These are phyloP conservation scores for Nycticorax nycticorax DNA, from an alignment of 2,113 vertebrate species.

Conservation along the genomic window DNA sequence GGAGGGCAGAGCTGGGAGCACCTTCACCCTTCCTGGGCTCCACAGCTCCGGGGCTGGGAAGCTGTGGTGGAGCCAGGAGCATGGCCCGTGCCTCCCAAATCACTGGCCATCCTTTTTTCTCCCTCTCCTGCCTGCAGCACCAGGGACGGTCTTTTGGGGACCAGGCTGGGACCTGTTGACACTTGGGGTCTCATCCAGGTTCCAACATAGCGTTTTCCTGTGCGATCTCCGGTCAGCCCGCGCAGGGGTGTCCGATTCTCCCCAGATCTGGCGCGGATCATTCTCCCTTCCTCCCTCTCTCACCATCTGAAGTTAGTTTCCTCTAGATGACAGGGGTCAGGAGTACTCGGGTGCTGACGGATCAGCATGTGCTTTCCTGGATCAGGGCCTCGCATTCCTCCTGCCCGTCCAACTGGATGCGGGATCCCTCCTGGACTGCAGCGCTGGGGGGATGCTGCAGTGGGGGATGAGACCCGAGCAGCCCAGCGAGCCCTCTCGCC, in stretches of 20 bases:
- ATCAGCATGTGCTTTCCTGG: background rate
- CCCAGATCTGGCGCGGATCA: background rate
- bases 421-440: background rate
- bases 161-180: background rate
- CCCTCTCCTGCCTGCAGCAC: background rate
- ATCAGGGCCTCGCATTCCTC: background rate
- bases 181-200: background rate
- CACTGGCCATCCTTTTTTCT: rapidly evolving
- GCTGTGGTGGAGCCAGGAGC: background rate
- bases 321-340: background rate
- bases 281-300: background rate
- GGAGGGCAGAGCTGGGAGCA: background rate
- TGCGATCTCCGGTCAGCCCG: background rate
- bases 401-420: background rate
- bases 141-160: background rate
- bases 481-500: background rate
- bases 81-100: rapidly evolving
- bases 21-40: background rate
- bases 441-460: background rate
- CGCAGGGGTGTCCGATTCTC: rapidly evolving
- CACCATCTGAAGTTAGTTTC: constrained; percentile 31
- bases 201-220: background rate
- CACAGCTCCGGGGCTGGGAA: background rate
- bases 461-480: background rate
- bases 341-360: background rate